Evolutionary conservation across 2,113 vertebrate species (phyloP).

Genomic region (Mormyrus iriodes): DNA sequence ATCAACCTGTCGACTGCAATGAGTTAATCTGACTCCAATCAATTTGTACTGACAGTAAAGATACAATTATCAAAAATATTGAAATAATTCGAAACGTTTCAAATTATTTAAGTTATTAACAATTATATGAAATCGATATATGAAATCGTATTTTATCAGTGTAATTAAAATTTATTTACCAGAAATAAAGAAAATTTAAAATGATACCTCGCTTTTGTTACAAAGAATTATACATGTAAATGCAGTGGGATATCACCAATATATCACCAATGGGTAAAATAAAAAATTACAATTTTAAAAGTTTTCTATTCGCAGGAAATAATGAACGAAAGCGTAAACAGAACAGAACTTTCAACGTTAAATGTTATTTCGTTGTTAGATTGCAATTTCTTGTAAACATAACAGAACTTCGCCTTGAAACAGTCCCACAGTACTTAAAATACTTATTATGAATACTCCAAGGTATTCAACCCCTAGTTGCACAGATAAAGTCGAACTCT

Average conservation of each 20-base stretch:
- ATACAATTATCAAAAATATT: background rate
- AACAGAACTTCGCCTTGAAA: background rate
- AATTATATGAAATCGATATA: background rate
- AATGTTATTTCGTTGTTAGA: background rate
- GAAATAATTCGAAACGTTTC: background rate
- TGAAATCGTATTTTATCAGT: background rate
- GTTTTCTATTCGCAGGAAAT: background rate
- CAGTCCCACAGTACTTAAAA: background rate
- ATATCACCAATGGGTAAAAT: background rate
- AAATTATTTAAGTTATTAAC: background rate
- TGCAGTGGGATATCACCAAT: background rate
- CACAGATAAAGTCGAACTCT: slow-evolving; percentile 58
- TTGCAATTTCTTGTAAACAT: background rate
- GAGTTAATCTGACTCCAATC: background rate
- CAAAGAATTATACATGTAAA: background rate
- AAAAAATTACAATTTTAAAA: background rate
- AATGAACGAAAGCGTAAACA: background rate
- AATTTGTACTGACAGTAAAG: background rate
- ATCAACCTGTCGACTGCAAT: background rate
- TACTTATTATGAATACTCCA: background rate
- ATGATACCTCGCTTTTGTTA: background rate
- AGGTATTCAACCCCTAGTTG: slow-evolving; percentile 32
- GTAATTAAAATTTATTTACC: background rate
- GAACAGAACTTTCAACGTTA: background rate
- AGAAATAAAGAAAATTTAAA: background rate